Percentiles rank a stretch among this genome's conserved stretches.
Evolutionary conservation across 1,140 invertebrate genomes (phyloP).

Genomic region (Orchesella cincta): DNA sequence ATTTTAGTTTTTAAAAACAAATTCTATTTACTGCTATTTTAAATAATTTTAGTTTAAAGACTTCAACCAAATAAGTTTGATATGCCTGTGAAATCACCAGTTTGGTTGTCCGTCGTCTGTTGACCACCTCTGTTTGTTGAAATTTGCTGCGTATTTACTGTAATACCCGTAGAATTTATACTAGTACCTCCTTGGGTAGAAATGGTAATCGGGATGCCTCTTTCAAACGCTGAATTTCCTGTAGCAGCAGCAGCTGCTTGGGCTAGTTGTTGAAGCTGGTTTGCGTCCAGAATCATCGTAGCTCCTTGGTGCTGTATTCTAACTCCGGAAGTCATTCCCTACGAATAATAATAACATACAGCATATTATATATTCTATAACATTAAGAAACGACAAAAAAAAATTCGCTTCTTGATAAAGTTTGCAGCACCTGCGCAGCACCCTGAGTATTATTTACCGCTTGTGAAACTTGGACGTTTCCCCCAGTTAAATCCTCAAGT

Average conservation of each 20-base stretch:
- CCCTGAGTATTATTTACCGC: too few species aligned
- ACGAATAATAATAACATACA: not conserved
- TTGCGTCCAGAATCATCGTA: constrained; percentile 47
- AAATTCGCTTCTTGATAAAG: not conserved
- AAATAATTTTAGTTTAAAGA: too few species aligned
- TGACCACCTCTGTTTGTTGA: not conserved
- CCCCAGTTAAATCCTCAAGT: constrained; percentile 44
- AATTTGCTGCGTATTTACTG: not conserved
- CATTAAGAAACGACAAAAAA: too few species aligned
- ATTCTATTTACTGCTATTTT: too few species aligned
- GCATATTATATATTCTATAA: not conserved
- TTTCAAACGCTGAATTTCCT: constrained; percentile 30
- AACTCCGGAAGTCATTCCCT: constrained; percentile 20
- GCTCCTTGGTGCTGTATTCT: constrained; percentile 21
- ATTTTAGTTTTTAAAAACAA: too few species aligned
- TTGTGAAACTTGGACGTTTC: constrained; percentile 32
- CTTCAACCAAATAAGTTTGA: constrained; percentile 3
- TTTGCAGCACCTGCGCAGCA: not conserved
- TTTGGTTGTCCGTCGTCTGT: not conserved
- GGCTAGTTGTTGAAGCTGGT: constrained; percentile 48
- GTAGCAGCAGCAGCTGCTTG: constrained; percentile 40
- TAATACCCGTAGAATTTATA: not conserved
- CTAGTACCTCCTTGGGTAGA: constrained; percentile 8
- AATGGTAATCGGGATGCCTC: constrained; percentile 35
- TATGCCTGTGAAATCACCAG: constrained; percentile 7